These are phyloP conservation scores for Clarias laeviceps DNA, from an alignment of 2,797 vertebrate genomes.

Conservation along the genomic window DNA sequence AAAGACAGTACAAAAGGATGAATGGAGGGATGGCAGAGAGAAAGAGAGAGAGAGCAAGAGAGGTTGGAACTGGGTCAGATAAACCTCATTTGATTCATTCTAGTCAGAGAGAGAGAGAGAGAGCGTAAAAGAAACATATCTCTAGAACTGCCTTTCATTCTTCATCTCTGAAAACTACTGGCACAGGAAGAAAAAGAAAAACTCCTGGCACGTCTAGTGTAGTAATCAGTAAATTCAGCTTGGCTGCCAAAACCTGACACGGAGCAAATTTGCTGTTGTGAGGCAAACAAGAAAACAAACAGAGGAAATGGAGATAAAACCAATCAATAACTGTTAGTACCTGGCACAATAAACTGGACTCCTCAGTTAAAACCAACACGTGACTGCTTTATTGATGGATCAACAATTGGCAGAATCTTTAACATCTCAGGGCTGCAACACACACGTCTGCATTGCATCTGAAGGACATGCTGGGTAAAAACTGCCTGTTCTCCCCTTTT, in stretches of 20 bases:
- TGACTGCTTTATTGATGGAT: constrained; percentile 26
- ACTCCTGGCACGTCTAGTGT: constrained; percentile 2
- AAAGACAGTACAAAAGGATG: constrained; percentile 63
- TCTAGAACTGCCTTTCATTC: constrained; percentile 33
- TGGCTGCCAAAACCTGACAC: constrained; percentile 40
- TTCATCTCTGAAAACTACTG: constrained; percentile 38
- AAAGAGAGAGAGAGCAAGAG: constrained; percentile 49
- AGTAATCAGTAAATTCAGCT: constrained; percentile 26
- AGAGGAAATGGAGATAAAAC: constrained; percentile 7
- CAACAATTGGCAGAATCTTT: constrained; percentile 17
- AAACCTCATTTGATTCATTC: constrained; percentile 74
- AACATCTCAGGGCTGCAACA: neutral
- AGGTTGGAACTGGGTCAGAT: constrained; percentile 83
- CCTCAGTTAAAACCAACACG: neutral
- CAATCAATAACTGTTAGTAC: constrained; percentile 27
- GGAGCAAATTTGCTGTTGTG: constrained; percentile 40
- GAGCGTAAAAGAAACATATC: constrained; percentile 58
- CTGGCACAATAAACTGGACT: constrained; percentile 13
- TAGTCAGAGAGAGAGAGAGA: constrained; percentile 62
- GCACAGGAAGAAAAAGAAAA: constrained; percentile 22
- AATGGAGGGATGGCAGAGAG: constrained; percentile 25
- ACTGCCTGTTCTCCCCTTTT: neutral
- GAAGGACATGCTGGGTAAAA: neutral
- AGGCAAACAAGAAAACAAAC: constrained; percentile 32
- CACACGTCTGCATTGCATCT: neutral